phyloP scores from a whole-genome alignment of 2,113 vertebrate genomes.

The Microcebus ravelobensis region DNA sequence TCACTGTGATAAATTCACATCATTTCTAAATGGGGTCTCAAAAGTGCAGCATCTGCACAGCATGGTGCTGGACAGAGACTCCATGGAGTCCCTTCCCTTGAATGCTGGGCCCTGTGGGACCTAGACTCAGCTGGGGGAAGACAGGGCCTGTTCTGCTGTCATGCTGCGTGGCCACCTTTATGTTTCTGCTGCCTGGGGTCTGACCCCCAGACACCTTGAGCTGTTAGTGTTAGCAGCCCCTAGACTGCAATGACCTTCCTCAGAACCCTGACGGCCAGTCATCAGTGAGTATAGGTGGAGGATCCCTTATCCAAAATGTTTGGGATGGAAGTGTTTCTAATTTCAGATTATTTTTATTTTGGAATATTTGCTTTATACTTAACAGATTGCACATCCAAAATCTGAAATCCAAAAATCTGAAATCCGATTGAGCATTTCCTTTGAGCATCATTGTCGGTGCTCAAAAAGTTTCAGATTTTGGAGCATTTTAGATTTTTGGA shows the following conservation, averaged over 20 bases:
- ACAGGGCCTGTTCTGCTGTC: not conserved
- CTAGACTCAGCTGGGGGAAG: not conserved
- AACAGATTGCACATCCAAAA: not conserved
- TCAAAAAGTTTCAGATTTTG: not conserved
- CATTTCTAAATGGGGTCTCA: not conserved
- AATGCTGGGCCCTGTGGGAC: not conserved
- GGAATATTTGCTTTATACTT: not conserved
- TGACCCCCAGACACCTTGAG: not conserved
- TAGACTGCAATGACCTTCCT: not conserved
- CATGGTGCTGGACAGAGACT: not conserved
- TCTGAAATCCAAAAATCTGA: not conserved
- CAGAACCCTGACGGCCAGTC: not conserved
- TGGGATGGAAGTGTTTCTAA: not conserved
- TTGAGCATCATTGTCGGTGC: not conserved
- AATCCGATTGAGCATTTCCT: not conserved
- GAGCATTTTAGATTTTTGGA: not conserved
- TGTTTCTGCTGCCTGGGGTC: not conserved
- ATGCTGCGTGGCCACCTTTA: no score
- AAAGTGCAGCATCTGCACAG: not conserved
- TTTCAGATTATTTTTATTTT: not conserved
- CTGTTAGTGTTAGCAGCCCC: not conserved
- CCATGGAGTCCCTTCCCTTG: rapidly evolving
- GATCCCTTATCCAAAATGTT: not conserved
- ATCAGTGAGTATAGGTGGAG: not conserved
- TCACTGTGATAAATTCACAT: not conserved